Base-by-base conservation (phyloP, 2,888 invertebrate genomes). In the Leptodirus hochenwartii region DNA sequence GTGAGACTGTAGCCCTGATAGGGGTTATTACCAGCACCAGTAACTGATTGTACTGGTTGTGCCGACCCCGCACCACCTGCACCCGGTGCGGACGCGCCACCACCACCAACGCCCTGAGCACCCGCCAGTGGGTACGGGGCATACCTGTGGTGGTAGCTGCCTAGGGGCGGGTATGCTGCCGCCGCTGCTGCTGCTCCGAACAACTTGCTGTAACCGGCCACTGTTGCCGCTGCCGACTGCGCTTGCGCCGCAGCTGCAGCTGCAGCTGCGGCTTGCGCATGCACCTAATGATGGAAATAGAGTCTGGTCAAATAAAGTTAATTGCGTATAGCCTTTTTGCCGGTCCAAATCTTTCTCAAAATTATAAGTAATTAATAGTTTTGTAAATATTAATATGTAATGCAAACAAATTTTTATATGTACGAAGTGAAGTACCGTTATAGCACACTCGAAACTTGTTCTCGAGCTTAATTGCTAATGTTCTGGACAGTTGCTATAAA, bases 1-100 rank as follows among this genome's bases (percentile, higher is more conserved):
- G 84, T 76, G 41, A 85, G 68, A 42, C 78, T 78, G 59, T 84
- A 84, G 27, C 72, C 72, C 46, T 72, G 74, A 51, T 74, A 74
- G 31, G 71, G 69, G 45, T 74, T 75, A 17, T 72, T 64, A 15
- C 73, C 70, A 45, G 67, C 54, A 14, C 51, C 49, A 17, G 51
- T 47, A n/a, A 49, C 43, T 30, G 54, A 41, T 31, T 53, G 44
- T 51, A 64, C 42, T 47, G 61, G 50, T 45, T 57, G 59, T 35
- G 58, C 62, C 29, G 64, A 55, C 31, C 59, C 56, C 29, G 61
- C 55, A 26, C 59, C 53, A 30, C 57, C 58, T 41, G 56, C 59
- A 45, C 57, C 47, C 20, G 47, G 49, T 28, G 59, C 52, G 30
- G 57, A 56, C 42, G 54, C 59, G 41, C 52, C 61, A 39, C 57